phyloP scores from a whole-genome alignment of 2,888 invertebrate genomes.

The Phaedon cochleariae region DNA sequence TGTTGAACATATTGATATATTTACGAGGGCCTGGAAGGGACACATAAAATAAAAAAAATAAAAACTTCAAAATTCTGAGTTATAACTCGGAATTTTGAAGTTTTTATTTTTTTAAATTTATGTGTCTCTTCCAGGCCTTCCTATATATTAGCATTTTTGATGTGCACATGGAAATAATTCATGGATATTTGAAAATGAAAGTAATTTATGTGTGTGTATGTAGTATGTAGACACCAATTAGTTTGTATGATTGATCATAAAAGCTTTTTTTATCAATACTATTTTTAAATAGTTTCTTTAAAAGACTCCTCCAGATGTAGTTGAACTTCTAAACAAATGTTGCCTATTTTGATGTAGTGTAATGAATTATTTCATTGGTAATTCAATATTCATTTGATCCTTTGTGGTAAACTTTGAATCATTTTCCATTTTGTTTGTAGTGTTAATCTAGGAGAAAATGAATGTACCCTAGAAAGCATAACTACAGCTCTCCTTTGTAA shows the following conservation, averaged over 20 bases:
- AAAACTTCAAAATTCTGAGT: too few relatives aligned
- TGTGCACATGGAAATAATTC: too few relatives aligned
- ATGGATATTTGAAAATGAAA: too few relatives aligned
- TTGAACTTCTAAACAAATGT: slow-evolving; percentile 6
- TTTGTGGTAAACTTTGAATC: background rate
- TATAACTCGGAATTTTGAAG: too few relatives aligned
- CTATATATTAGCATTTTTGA: too few relatives aligned
- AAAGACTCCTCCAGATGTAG: slow-evolving; percentile 10
- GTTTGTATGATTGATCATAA: slow-evolving; percentile 3
- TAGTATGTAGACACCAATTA: too few relatives aligned
- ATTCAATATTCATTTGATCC: background rate
- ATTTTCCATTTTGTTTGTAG: background rate
- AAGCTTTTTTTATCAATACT: slow-evolving; percentile 1
- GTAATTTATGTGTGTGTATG: too few relatives aligned
- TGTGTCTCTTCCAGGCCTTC: too few relatives aligned
- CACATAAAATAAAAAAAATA: too few relatives aligned
- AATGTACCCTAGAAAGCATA: slow-evolving; percentile 59
- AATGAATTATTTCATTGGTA: slow-evolving; percentile 9
- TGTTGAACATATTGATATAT: too few relatives aligned
- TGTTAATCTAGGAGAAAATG: slow-evolving; percentile 50
- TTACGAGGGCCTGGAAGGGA: too few relatives aligned
- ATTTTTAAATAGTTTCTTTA: slow-evolving; percentile 14
- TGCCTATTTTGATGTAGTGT: slow-evolving; percentile 11
- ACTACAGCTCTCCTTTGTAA: slow-evolving; percentile 64
- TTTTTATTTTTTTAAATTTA: too few relatives aligned